A percentile compares a stretch with the other conserved stretches of the same genome.
Evolutionary conservation across 2,113 vertebrate genomes (phyloP).

Genomic region (Willisornis vidua): DNA sequence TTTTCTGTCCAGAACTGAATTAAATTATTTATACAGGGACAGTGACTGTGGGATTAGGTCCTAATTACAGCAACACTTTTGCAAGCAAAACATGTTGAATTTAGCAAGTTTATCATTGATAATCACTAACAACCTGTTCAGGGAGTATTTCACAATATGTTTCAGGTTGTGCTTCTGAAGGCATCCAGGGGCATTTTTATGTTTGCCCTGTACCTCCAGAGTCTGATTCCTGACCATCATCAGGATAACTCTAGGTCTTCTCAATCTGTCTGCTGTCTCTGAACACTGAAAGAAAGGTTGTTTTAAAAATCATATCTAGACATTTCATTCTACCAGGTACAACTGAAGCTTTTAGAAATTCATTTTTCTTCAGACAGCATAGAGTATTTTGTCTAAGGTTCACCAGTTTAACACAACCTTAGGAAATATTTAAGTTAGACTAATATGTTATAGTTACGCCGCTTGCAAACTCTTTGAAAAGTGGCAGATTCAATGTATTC

Average conservation of each 20-base stretch:
- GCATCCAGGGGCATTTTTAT: not conserved
- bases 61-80: not conserved
- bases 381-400: not conserved
- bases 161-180: not conserved
- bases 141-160: not conserved
- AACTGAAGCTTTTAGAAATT: not conserved
- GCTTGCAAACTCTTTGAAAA: conserved; percentile 1
- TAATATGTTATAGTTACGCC: not conserved
- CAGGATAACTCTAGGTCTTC: too few relatives aligned
- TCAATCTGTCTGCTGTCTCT: not conserved
- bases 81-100: not conserved
- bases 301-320: not conserved
- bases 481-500: not conserved
- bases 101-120: not conserved
- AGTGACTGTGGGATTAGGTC: not conserved
- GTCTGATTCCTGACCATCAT: not conserved
- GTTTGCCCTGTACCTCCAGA: not conserved
- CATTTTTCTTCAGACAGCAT: not conserved
- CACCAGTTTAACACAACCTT: not conserved
- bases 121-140: not conserved
- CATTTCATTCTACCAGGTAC: not conserved
- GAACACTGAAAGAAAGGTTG: not conserved
- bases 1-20: not conserved
- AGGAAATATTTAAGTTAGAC: not conserved
- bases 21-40: not conserved